phyloP scores from a whole-genome alignment of 2,888 invertebrate species.

The Apocheima hispidaria region DNA sequence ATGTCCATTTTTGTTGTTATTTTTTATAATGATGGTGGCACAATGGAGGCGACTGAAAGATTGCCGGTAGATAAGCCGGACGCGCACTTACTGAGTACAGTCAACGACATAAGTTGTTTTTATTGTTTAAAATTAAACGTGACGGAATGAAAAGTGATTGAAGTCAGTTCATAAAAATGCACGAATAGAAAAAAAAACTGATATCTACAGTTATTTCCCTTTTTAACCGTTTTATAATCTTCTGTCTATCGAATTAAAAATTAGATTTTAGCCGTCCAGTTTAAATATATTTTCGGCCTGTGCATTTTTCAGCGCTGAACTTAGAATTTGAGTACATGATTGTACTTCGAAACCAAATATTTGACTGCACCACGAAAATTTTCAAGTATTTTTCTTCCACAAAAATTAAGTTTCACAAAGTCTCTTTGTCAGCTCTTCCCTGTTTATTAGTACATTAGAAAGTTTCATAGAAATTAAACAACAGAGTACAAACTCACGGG shows the following conservation, averaged over 20 bases:
- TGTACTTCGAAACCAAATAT: too few species aligned
- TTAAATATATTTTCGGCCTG: too few species aligned
- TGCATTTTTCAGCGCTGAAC: too few species aligned
- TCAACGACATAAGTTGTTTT: slow-evolving; percentile 47
- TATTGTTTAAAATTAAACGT: not conserved
- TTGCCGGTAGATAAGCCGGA: slow-evolving; percentile 70
- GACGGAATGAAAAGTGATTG: slow-evolving; percentile 1
- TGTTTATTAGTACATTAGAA: slow-evolving; percentile 36
- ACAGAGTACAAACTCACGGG: slow-evolving; percentile 23
- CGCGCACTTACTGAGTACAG: slow-evolving; percentile 63
- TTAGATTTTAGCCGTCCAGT: too few species aligned
- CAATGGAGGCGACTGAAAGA: slow-evolving; percentile 67
- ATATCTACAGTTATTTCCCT: too few species aligned
- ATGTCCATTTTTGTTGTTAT: slow-evolving; percentile 67
- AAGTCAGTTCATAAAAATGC: too few species aligned
- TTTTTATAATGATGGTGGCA: slow-evolving; percentile 61
- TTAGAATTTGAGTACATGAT: too few species aligned
- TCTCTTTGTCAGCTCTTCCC: slow-evolving; percentile 24
- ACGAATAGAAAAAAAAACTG: too few species aligned
- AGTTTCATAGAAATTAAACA: slow-evolving; percentile 32
- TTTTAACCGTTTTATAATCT: too few species aligned
- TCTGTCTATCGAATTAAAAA: too few species aligned
- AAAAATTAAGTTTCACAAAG: slow-evolving; percentile 21
- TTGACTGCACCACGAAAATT: too few species aligned
- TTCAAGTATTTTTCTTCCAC: not conserved